Base-by-base conservation (phyloP, 2,888 invertebrate genomes). In the Carcina quercana region DNA sequence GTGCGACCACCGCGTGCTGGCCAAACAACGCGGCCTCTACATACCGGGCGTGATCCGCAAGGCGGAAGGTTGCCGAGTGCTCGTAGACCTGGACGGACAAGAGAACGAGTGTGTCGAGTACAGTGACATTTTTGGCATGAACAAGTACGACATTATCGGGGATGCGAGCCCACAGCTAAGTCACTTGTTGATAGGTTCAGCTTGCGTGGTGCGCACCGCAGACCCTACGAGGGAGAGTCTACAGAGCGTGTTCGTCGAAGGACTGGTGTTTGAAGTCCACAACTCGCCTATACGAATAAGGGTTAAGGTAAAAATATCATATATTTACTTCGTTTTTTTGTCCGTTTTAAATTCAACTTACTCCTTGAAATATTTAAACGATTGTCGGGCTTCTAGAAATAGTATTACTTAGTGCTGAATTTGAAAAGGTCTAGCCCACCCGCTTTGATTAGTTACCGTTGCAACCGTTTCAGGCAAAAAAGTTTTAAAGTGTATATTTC, bases 1-100 rank as follows among this genome's bases (percentile, higher is more conserved):
- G 97, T 90, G 91, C 50, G 94, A 95, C 60, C 96, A 96, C 67
- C 86, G 97, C 52, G 95, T 97, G 38, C 84, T 98, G 51, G 97
- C 97, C 24, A 94, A 93, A 66, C 89, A 91, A 59, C 90, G 92
- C 44, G 89, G 90, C 38, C 86, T 91, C 53, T 95, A 94, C 75
- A 89, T 93, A 50, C 95, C 97, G 5, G 97, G 96, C 32, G 92
- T 94, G 35, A 96, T 97, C 50, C 89, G 92, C 24, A 88, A 89
- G 57, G 91, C 91, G 19, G 85, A 85, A 21, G 86, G 86, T 36
- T 87, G 88, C 47, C 91, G 91, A 57, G 88, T 96, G 53, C 87
- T 90, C 45, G 92, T 97, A 22, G 91, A 93, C 62, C 88, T 96
- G 49, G 96, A 97, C 73, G 89, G 91, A 21, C 87, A 88, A 40